phyloP scores from a whole-genome alignment of 2,888 invertebrate species.

The Agrochola lychnidis region DNA sequence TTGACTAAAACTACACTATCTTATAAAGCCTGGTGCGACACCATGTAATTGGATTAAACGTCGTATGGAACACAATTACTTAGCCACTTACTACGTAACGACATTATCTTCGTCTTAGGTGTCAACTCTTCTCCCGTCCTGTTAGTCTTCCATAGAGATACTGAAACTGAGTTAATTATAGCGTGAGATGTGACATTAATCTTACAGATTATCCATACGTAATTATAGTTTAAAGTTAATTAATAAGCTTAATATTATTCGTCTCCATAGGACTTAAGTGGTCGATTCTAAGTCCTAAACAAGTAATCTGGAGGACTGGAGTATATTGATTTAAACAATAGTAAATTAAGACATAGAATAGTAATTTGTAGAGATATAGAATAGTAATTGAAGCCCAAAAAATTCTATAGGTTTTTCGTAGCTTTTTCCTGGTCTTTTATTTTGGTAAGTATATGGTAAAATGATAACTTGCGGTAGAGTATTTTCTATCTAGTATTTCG shows the following conservation, averaged over 20 bases:
- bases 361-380: no score
- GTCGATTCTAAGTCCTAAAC: not conserved
- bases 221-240: conserved; percentile 21
- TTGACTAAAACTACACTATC: conserved; percentile 13
- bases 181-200: conserved; percentile 31
- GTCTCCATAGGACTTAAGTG: not conserved
- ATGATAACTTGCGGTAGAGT: not conserved
- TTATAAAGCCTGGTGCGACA: conserved; percentile 23
- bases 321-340: no score
- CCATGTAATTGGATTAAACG: conserved; percentile 48
- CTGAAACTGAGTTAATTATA: conserved; percentile 73
- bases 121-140: conserved; percentile 73
- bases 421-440: not conserved
- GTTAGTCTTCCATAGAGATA: conserved; percentile 71
- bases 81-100: conserved; percentile 74
- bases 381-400: no score
- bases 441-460: not conserved
- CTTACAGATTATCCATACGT: conserved; percentile 16
- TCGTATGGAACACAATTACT: conserved; percentile 60
- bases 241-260: not conserved
- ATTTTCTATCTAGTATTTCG: not conserved
- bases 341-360: no score
- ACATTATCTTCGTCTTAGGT: conserved; percentile 73
- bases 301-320: no score
- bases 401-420: not conserved